Evolutionary conservation across 2,113 vertebrate species (phyloP).

Genomic region (Vimba vimba): DNA sequence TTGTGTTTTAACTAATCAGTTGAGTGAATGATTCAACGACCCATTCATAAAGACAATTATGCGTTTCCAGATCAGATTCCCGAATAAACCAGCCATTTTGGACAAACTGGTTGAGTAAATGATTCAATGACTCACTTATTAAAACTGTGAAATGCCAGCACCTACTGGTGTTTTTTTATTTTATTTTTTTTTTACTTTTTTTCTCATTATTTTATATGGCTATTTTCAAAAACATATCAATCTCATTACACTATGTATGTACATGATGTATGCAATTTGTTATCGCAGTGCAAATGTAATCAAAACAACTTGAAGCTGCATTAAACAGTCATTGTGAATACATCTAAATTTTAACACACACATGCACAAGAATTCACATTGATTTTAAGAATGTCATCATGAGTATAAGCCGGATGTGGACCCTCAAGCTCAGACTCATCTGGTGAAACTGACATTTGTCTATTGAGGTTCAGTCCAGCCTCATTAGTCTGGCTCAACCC

Average conservation of each 20-base stretch:
- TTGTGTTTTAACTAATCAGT: background rate
- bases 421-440: background rate
- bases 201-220: too few relatives aligned
- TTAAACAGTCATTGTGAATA: background rate
- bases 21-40: background rate
- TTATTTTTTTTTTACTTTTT: too few relatives aligned
- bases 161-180: background rate
- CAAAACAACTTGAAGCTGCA: background rate
- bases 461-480: background rate
- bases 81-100: background rate
- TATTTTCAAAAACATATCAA: background rate
- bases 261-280: background rate
- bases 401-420: background rate
- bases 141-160: background rate
- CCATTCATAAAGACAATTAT: background rate
- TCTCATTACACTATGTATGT: background rate
- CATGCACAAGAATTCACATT: background rate
- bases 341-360: background rate
- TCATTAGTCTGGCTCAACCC: slow-evolving; percentile 19
- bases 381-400: background rate
- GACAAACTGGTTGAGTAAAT: background rate
- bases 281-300: background rate
- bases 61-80: background rate
- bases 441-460: slow-evolving; percentile 19
- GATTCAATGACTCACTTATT: background rate